Conservation (phyloP, 2,888 invertebrate genomes). For the Eilema depressum region DNA sequence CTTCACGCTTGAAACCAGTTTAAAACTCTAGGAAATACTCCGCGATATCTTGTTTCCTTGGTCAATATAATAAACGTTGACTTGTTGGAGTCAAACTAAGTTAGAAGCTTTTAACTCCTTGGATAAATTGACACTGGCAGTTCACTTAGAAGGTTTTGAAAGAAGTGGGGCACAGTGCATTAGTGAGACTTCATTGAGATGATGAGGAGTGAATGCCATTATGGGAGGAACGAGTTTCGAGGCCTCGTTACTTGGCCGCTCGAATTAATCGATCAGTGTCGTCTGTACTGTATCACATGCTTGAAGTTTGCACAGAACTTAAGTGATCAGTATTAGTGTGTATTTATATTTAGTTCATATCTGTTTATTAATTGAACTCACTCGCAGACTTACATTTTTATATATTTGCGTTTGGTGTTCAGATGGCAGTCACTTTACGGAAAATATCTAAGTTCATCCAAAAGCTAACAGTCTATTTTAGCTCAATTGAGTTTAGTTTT, state of each 20-base stretch:
- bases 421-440: too few relatives aligned
- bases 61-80: neutral
- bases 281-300: neutral
- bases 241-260: neutral
- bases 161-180: neutral
- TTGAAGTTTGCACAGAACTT: neutral
- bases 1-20: constrained; percentile 22
- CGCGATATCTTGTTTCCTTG: neutral
- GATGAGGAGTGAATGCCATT: constrained; percentile 6
- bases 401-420: too few relatives aligned
- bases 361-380: too few relatives aligned
- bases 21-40: constrained; percentile 38
- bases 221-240: neutral
- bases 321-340: neutral
- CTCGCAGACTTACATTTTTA: too few relatives aligned
- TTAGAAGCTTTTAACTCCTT: constrained; percentile 8
- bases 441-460: too few relatives aligned
- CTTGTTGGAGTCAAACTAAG: neutral
- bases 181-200: neutral
- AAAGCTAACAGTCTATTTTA: too few relatives aligned
- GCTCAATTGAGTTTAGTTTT: too few relatives aligned
- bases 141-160: constrained; percentile 5
- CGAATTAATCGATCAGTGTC: neutral
- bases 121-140: constrained; percentile 15
- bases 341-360: neutral